Percentiles rank a stretch among this genome's conserved stretches.
Conservation (phyloP, 2,113 vertebrate genomes). For the Mustela nigripes region DNA sequence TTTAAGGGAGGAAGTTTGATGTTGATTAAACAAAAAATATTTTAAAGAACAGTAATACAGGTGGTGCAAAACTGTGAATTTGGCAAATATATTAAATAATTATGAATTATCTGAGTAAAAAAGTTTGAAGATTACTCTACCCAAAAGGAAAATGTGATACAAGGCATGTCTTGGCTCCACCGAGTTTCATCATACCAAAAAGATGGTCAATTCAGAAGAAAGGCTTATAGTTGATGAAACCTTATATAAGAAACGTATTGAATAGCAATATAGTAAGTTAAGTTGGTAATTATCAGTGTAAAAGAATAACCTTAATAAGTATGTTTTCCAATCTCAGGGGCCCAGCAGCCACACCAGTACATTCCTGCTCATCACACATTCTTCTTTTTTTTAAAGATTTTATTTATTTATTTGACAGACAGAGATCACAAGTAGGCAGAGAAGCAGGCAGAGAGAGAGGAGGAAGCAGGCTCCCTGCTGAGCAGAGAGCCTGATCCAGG, state of each 20-base stretch:
- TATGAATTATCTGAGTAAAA: not conserved
- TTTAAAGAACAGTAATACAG: not conserved
- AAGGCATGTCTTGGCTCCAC: not conserved
- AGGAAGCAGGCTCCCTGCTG: no score
- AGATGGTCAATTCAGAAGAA: not conserved
- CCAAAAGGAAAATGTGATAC: not conserved
- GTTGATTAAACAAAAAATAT: not conserved
- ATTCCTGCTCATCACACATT: not conserved
- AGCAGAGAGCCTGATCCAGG: no score
- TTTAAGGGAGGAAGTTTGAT: not conserved
- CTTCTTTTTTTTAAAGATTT: no score
- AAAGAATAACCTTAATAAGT: conserved; percentile 29
- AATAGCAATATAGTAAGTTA: not conserved
- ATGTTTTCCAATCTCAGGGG: not conserved
- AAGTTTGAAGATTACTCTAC: not conserved
- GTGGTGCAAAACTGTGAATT: not conserved
- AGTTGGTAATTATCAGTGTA: not conserved
- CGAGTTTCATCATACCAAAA: not conserved
- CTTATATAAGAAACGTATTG: not conserved
- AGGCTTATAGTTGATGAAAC: not conserved
- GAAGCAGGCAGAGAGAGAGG: no score
- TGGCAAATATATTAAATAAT: not conserved
- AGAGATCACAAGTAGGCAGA: no score
- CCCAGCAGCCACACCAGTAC: not conserved
- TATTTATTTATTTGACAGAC: no score